A percentile compares a stretch with the other conserved stretches of the same genome.
phyloP scores from a whole-genome alignment of 2,797 vertebrate species.

The Cuculus canorus region DNA sequence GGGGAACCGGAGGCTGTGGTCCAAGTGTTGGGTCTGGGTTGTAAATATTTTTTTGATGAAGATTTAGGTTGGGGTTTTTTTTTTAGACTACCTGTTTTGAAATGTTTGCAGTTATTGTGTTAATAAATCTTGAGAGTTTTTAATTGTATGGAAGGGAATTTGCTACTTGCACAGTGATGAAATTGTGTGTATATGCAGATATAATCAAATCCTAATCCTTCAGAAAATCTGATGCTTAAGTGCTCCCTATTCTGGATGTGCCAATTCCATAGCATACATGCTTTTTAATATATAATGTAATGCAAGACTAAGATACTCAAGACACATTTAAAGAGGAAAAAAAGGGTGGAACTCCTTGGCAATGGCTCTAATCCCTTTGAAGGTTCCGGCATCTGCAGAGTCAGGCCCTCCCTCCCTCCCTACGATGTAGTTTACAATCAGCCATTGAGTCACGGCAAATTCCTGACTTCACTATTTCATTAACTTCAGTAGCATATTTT shows the following conservation, averaged over 20 bases:
- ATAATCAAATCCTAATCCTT: background rate
- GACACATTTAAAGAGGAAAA: slow-evolving; percentile 17
- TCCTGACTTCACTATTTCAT: slow-evolving; percentile 27
- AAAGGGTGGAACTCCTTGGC: slow-evolving; percentile 44
- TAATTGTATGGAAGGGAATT: background rate
- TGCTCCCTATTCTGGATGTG: background rate
- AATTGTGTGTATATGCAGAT: background rate
- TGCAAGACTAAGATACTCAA: slow-evolving; percentile 33
- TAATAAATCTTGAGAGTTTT: background rate
- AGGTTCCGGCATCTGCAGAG: slow-evolving; percentile 31
- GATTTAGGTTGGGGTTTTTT: background rate
- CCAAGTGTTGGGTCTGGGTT: background rate
- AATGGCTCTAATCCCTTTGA: slow-evolving; percentile 35
- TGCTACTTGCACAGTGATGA: background rate
- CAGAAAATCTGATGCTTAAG: slow-evolving; percentile 22
- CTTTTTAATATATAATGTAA: slow-evolving; percentile 9
- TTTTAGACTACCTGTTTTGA: background rate
- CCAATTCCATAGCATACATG: background rate
- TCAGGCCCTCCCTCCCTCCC: slow-evolving; percentile 16
- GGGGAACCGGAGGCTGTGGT: background rate
- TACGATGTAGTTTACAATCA: slow-evolving; percentile 7
- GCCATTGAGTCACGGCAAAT: slow-evolving; percentile 24
- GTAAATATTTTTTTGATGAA: background rate
- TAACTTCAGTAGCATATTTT: background rate
- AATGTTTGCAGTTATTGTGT: background rate